Conservation (phyloP, 2,797 vertebrate species). For the Eulemur rubriventer region DNA sequence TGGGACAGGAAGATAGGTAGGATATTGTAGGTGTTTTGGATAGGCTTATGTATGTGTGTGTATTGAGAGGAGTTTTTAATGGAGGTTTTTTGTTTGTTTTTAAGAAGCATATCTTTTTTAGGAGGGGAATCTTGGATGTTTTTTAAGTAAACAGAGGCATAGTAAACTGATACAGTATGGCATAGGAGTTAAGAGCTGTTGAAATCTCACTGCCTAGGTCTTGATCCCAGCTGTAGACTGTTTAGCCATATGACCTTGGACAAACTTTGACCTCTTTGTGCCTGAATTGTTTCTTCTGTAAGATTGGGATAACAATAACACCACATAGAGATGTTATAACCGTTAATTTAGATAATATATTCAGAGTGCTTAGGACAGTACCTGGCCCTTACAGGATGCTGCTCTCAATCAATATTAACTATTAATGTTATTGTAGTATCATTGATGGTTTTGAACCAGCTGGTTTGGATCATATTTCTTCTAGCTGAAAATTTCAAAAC, state of each 20-base stretch:
- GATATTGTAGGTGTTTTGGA: background rate
- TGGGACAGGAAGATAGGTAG: background rate
- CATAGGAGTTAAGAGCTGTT: background rate
- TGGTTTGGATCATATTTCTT: slow-evolving; percentile 36
- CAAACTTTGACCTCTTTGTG: background rate
- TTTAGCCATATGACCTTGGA: background rate
- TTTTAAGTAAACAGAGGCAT: background rate
- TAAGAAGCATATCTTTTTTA: background rate
- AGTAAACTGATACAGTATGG: background rate
- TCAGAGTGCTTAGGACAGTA: background rate
- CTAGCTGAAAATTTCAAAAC: slow-evolving; percentile 21
- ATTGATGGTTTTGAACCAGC: background rate
- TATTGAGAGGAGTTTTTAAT: background rate
- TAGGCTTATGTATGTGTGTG: background rate
- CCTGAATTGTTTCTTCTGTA: background rate
- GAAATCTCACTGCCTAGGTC: background rate
- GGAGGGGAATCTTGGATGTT: background rate
- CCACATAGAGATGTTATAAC: background rate
- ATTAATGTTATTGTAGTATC: background rate
- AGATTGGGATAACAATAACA: background rate
- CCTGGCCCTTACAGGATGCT: background rate
- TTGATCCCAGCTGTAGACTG: background rate
- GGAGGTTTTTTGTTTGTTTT: background rate
- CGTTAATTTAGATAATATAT: slow-evolving; percentile 6
- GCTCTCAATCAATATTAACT: background rate